Base-by-base conservation (phyloP, 2,888 invertebrate species). In the Hydropsyche betteni region DNA sequence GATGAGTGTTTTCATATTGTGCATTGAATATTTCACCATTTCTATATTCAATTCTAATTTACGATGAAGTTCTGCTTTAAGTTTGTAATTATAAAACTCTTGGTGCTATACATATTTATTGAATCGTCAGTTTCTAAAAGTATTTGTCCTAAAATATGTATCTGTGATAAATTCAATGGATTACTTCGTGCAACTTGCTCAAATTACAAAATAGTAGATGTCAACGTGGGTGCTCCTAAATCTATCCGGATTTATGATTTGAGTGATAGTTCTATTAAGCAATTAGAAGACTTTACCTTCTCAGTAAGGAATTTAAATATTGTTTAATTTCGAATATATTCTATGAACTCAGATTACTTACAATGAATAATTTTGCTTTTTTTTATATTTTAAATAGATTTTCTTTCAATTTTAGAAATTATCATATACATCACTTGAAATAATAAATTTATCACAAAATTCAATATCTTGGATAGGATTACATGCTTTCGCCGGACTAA, bases 381-480 rank as follows among this genome's bases (percentile, higher is more conserved):
- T 55, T n/a, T 14, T 55, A 8, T 5, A 34, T 1, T 2, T 36
- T 16, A 8, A 58, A 33, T 44, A 7, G 33, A 33, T 58, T 24
- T 68, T 14, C 33, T 52, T 69, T 79, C 78, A 77, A 55, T 85
- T 87, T 79, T 82, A 89, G 89, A 85, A 88, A 80, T 82, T 84
- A 34, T 86, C 86, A 34, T 86, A 89, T 77, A 84, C 83, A 8
- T 85, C 86, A 8, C 81, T 90, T 76, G 84, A 86, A 83, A 82
- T 87, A 34, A 82, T 90, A 16, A 86, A 89, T 80, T 81, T 90
- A 55, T 89, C 90, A 0, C 86, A 90, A 81, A 92, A 92, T 82
- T 85, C 88, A 76, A 88, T 92, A 69, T 88, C 88, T 79, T 90
- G 90, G 82, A 87, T 92, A 69, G 90, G 90, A 8, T 82, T 90